Percentiles rank a stretch among this genome's conserved stretches.
Evolutionary conservation across 2,888 invertebrate genomes (phyloP).

Genomic region (Dexiosoma caninum): DNA sequence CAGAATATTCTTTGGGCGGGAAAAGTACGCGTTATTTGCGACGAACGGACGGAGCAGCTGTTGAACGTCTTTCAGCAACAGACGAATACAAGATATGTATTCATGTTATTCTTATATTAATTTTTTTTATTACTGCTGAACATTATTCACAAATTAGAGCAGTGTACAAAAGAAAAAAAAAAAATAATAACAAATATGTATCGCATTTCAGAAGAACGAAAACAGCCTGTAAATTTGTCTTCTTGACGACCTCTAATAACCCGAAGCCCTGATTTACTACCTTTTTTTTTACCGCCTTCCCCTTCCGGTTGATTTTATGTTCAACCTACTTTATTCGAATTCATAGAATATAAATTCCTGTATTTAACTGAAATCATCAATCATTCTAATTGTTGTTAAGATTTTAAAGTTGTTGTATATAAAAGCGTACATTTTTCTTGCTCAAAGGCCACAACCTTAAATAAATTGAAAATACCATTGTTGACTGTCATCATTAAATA

Average conservation of each 20-base stretch:
- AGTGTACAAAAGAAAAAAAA: neutral
- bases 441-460: neutral
- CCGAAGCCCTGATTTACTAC: slow-evolving; percentile 5
- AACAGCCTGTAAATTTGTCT: slow-evolving; percentile 17
- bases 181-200: neutral
- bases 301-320: neutral
- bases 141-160: too few species aligned
- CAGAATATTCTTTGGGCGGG: too few species aligned
- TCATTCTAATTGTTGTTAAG: slow-evolving; percentile 30
- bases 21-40: too few species aligned
- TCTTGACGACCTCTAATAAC: neutral
- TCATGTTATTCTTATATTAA: too few species aligned
- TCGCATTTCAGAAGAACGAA: neutral
- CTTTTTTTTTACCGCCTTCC: too few species aligned
- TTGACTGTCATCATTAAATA: slow-evolving; percentile 37
- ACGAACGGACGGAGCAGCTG: too few species aligned
- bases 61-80: too few species aligned
- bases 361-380: slow-evolving; percentile 41
- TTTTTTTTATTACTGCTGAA: too few species aligned
- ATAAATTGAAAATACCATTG: neutral
- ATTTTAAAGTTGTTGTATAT: slow-evolving; percentile 48
- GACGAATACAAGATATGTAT: too few species aligned
- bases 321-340: slow-evolving; percentile 5
- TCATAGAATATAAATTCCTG: neutral
- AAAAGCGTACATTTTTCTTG: slow-evolving; percentile 51